phyloP scores from a whole-genome alignment of 2,113 vertebrate genomes.

The Chelonoidis abingdonii region DNA sequence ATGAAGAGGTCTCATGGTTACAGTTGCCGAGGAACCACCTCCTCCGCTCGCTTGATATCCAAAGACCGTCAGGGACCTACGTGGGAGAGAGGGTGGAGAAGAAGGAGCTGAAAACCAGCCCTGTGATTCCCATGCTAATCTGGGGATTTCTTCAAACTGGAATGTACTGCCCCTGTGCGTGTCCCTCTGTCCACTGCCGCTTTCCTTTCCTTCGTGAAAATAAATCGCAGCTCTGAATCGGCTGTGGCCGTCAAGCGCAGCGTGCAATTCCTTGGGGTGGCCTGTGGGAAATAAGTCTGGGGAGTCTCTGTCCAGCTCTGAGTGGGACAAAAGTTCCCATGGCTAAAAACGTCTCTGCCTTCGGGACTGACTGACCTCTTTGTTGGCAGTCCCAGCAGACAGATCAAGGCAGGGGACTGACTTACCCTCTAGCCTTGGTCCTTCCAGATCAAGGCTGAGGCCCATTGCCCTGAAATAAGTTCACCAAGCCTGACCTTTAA shows the following conservation, averaged over 20 bases:
- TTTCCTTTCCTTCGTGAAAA: not conserved
- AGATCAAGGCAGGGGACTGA: not conserved
- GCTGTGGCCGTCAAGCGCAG: not conserved
- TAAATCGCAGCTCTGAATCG: not conserved
- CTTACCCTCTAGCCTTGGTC: not conserved
- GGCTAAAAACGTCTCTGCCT: not conserved
- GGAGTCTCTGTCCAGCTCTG: not conserved
- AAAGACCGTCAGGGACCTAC: not conserved
- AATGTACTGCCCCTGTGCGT: no score
- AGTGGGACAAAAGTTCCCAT: not conserved
- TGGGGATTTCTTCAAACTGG: not conserved
- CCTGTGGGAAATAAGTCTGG: not conserved
- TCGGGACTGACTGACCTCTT: not conserved
- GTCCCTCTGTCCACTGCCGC: not conserved
- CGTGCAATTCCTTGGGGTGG: rapidly evolving
- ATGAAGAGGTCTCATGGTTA: not conserved
- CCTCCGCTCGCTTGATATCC: not conserved
- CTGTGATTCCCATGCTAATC: not conserved
- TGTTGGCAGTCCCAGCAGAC: not conserved
- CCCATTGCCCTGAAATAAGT: not conserved
- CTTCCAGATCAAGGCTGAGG: not conserved
- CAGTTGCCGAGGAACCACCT: not conserved
- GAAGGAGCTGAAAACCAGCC: not conserved
- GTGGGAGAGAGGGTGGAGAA: not conserved
- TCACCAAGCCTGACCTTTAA: not conserved